phyloP scores from a whole-genome alignment of 2,888 invertebrate genomes.

The Gryllus longicercus region DNA sequence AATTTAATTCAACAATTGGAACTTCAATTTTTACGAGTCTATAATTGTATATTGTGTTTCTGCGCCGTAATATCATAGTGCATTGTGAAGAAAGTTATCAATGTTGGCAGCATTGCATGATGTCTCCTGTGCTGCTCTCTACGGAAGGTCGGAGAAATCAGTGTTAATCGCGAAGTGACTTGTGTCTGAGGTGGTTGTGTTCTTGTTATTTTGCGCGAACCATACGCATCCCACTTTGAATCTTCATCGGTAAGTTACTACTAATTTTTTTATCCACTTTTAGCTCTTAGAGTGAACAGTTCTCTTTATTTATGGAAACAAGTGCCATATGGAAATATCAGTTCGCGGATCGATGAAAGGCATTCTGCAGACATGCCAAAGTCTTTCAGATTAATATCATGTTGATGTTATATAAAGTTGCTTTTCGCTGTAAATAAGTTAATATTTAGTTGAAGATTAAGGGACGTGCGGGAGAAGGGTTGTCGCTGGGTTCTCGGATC shows the following conservation, averaged over 20 bases:
- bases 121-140: constrained; percentile 1
- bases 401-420: no score
- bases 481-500: no score
- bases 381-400: background rate
- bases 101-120: background rate
- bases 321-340: no score
- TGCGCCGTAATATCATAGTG: background rate
- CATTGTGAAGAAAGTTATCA: background rate
- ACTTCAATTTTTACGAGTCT: no score
- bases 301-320: no score
- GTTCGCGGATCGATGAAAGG: constrained; percentile 29
- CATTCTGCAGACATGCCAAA: constrained; percentile 30
- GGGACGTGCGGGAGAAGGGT: no score
- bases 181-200: constrained; percentile 17
- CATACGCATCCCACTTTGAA: background rate
- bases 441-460: no score
- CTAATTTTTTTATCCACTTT: no score
- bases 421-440: no score
- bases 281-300: no score
- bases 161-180: constrained; percentile 10
- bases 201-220: background rate
- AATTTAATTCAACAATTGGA: no score
- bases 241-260: background rate
- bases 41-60: no score
- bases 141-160: constrained; percentile 3